Evolutionary conservation across 2,888 invertebrate genomes (phyloP).

Genomic region (Homarus gammarus): DNA sequence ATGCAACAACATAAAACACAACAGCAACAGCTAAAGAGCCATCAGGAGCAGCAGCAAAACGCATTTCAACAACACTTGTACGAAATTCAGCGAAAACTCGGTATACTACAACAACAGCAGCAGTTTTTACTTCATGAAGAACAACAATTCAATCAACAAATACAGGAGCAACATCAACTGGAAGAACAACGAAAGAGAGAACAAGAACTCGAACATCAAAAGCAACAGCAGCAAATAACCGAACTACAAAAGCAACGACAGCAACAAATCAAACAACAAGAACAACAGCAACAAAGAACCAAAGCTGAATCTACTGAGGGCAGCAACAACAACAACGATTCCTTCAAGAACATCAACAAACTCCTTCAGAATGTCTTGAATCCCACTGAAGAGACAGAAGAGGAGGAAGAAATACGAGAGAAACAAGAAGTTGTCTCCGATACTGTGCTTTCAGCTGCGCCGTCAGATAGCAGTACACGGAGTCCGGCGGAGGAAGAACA

Average conservation of each 20-base stretch:
- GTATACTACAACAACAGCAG: slow-evolving; percentile 41
- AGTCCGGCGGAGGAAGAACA: background rate
- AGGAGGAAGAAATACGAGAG: background rate
- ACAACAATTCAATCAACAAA: slow-evolving; percentile 27
- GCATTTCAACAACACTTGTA: slow-evolving; percentile 39
- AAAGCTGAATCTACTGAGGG: background rate
- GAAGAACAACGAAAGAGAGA: slow-evolving; percentile 20
- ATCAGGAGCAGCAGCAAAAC: slow-evolving; percentile 13
- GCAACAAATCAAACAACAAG: background rate
- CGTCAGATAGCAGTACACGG: too few relatives aligned
- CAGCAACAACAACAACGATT: slow-evolving; percentile 18
- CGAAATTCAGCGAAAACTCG: slow-evolving; percentile 35
- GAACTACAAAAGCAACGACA: slow-evolving; percentile 16
- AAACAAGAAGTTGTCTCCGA: background rate
- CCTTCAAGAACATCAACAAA: slow-evolving; percentile 39
- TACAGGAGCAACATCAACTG: slow-evolving; percentile 28
- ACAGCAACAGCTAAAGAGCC: slow-evolving; percentile 25
- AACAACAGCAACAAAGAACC: slow-evolving; percentile 23
- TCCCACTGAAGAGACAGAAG: slow-evolving; percentile 2
- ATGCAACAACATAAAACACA: slow-evolving; percentile 35
- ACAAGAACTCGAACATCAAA: background rate
- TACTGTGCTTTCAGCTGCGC: background rate
- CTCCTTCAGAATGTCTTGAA: slow-evolving; percentile 36
- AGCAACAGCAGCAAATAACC: slow-evolving; percentile 5
- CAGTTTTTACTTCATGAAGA: slow-evolving; percentile 22